Evolutionary conservation across 2,888 invertebrate genomes (phyloP).

Genomic region (Digitonthophagus gazella): DNA sequence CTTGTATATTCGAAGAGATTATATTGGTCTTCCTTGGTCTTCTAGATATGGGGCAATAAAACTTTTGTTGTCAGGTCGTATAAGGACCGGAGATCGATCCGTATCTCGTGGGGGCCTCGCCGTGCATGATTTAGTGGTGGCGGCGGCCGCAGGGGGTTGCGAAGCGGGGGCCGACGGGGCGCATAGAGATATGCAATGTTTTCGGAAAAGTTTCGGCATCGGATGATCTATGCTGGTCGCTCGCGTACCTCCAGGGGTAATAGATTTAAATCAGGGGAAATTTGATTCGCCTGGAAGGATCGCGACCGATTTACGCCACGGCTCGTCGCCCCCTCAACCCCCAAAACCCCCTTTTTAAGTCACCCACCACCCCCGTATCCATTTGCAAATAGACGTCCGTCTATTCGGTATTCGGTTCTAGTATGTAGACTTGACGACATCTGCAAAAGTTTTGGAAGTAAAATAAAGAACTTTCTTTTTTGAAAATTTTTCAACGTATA

Average conservation of each 20-base stretch:
- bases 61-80: slow-evolving; percentile 37
- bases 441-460: too few relatives aligned
- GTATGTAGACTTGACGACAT: too few relatives aligned
- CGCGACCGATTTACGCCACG: slow-evolving; percentile 13
- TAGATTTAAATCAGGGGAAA: slow-evolving; percentile 19
- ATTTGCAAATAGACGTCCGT: neutral
- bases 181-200: slow-evolving; percentile 31
- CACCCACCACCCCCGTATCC: too few relatives aligned
- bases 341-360: neutral
- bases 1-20: too few relatives aligned
- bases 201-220: slow-evolving; percentile 29
- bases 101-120: slow-evolving; percentile 31
- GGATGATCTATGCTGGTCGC: slow-evolving; percentile 22
- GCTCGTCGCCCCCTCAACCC: neutral
- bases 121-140: slow-evolving; percentile 34
- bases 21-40: neutral
- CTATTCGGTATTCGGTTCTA: too few relatives aligned
- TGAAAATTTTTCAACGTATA: too few relatives aligned
- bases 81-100: slow-evolving; percentile 28
- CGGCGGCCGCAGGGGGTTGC: slow-evolving; percentile 19
- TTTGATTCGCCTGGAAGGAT: slow-evolving; percentile 3
- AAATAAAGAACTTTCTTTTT: too few relatives aligned
- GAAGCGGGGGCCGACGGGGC: neutral
- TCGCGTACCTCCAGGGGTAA: slow-evolving; percentile 10
- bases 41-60: slow-evolving; percentile 33